A percentile compares a stretch with the other conserved stretches of the same genome.
phyloP scores from a whole-genome alignment of 1,140 invertebrate genomes.

The Scaptomyza pallida region DNA sequence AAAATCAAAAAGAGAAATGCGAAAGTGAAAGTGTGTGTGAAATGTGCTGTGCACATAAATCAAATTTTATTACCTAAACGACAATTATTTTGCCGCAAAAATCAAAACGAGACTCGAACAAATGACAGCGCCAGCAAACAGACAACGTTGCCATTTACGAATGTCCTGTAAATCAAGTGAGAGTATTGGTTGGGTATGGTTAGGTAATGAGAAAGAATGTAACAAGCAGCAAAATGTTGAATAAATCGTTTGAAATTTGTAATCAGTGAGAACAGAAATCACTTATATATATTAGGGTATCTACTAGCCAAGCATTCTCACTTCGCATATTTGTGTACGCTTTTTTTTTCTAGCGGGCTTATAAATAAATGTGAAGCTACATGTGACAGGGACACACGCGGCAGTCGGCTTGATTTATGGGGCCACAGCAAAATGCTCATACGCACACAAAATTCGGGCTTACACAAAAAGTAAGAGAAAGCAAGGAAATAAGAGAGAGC shows the following conservation, averaged over 20 bases:
- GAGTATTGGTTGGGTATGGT: neutral
- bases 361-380: constrained; percentile 68
- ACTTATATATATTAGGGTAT: constrained; percentile 8
- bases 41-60: constrained; percentile 55
- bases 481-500: no score
- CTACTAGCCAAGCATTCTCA: neutral
- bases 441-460: constrained; percentile 30
- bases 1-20: constrained; percentile 48
- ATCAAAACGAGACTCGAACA: constrained; percentile 54
- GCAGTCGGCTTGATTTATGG: constrained; percentile 60
- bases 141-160: constrained; percentile 23
- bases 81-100: constrained; percentile 69
- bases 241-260: no score
- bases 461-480: neutral
- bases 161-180: neutral
- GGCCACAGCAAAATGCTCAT: constrained; percentile 13
- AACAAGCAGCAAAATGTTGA: neutral
- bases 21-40: constrained; percentile 40
- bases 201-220: neutral
- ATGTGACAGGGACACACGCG: constrained; percentile 47
- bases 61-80: constrained; percentile 78
- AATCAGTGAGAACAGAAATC: no score
- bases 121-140: constrained; percentile 39
- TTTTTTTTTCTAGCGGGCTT: constrained; percentile 32
- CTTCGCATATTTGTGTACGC: neutral